Evolutionary conservation across 53 echinoderm and acorn worm species (phyloP).

Genomic region (Holothuria leucospilota): DNA sequence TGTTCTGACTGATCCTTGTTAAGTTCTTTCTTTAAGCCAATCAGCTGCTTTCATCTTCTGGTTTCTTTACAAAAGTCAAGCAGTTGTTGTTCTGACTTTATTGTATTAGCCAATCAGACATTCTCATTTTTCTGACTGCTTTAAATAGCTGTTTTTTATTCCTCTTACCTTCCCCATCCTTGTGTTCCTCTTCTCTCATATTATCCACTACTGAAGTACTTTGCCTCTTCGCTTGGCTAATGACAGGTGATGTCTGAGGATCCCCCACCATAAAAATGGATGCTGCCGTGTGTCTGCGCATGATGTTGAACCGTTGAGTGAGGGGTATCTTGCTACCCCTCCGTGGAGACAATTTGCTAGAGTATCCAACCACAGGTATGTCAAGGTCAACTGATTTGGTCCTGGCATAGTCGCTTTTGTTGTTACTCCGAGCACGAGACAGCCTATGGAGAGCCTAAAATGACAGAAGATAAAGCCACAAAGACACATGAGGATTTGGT

Average conservation of each 20-base stretch:
- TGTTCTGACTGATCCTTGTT: too few species aligned
- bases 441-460: conserved; percentile 22
- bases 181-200: background rate
- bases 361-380: conserved; percentile 41
- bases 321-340: conserved; percentile 6
- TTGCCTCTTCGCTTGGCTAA: conserved; percentile 6
- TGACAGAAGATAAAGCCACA: too few species aligned
- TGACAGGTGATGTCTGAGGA: background rate
- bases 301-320: conserved; percentile 44
- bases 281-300: conserved; percentile 47
- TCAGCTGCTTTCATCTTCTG: too few species aligned
- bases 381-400: conserved; percentile 47
- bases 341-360: conserved; percentile 16
- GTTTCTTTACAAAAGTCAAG: too few species aligned
- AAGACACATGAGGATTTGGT: too few species aligned
- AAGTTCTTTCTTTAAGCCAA: too few species aligned
- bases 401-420: conserved; percentile 38
- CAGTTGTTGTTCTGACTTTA: too few species aligned
- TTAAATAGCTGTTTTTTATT: too few species aligned
- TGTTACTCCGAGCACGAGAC: background rate
- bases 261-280: conserved; percentile 42
- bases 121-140: too few species aligned
- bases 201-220: background rate
- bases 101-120: too few species aligned
- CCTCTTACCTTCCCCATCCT: conserved; percentile 1